Conservation (phyloP, 2,888 invertebrate species). For the Cotesia congregata region DNA sequence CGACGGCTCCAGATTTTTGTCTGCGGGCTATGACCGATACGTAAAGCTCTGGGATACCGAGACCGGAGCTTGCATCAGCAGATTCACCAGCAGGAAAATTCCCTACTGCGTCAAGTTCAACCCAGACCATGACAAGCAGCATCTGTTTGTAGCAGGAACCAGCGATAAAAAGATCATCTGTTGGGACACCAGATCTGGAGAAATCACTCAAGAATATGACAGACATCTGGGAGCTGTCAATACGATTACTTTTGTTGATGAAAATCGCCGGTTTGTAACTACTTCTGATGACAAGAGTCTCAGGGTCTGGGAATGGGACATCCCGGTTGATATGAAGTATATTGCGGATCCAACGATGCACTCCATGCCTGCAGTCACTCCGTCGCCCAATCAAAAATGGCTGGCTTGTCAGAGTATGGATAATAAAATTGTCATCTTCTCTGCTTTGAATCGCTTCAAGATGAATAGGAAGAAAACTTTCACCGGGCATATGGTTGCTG, state of each 20-base stretch:
- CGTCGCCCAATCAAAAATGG: constrained; percentile 98
- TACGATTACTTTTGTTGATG: constrained; percentile 98
- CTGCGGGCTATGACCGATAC: constrained; percentile 97
- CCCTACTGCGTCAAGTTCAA: constrained; percentile 99
- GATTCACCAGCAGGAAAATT: constrained; percentile 96
- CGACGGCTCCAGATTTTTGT: constrained; percentile 91
- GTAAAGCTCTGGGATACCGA: constrained; percentile 99
- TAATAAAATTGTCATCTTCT: constrained; percentile 98
- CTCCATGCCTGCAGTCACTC: constrained; percentile 96
- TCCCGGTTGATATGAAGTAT: constrained; percentile 99
- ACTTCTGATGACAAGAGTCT: constrained; percentile 99
- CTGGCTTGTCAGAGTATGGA: constrained; percentile 99
- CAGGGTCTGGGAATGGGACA: constrained; percentile 99
- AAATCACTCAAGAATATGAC: constrained; percentile 98
- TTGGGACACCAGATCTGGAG: constrained; percentile 96
- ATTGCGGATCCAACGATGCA: constrained; percentile 99
- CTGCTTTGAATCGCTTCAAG: constrained; percentile 96
- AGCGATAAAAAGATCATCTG: constrained; percentile 99
- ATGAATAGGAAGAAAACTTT: constrained; percentile 98
- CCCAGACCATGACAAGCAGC: constrained; percentile 96
- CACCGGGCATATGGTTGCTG: constrained; percentile 99
- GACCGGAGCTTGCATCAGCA: constrained; percentile 86
- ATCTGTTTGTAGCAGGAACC: constrained; percentile 97
- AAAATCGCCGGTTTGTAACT: constrained; percentile 96
- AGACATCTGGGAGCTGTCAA: constrained; percentile 99